Percentiles rank a stretch among this genome's conserved stretches.
phyloP scores from a whole-genome alignment of 2,113 vertebrate species.

The Sapajus apella region DNA sequence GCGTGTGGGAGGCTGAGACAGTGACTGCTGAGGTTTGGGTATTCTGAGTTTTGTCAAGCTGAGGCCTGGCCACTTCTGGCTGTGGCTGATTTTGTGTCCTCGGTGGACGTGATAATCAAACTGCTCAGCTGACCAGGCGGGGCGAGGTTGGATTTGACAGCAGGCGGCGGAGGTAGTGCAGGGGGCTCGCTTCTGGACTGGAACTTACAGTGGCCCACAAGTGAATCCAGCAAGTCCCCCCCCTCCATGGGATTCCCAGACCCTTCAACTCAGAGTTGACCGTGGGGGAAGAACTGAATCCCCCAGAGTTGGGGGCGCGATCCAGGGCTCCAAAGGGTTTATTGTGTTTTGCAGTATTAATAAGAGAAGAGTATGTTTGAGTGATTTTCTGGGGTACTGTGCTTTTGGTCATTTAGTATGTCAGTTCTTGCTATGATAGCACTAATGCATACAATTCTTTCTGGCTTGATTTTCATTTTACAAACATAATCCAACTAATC shows the following conservation, averaged over 20 bases:
- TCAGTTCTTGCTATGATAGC: background rate
- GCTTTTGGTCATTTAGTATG: background rate
- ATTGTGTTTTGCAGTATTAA: background rate
- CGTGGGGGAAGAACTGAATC: background rate
- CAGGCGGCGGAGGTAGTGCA: background rate
- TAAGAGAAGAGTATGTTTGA: background rate
- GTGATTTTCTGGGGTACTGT: background rate
- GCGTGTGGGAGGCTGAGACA: background rate
- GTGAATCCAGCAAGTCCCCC: background rate
- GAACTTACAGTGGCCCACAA: background rate
- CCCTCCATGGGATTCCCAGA: background rate
- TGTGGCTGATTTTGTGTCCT: background rate
- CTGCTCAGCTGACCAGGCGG: background rate
- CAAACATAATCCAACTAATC: background rate
- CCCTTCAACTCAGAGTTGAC: background rate
- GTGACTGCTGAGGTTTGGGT: background rate
- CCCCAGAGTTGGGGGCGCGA: background rate
- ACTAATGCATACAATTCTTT: background rate
- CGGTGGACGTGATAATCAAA: background rate
- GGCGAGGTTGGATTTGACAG: background rate
- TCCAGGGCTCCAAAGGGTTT: background rate
- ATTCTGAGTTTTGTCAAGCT: background rate
- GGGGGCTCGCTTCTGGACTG: background rate
- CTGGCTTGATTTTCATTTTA: slow-evolving; percentile 27
- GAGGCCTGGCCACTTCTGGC: background rate